Evolutionary conservation across 2,113 vertebrate genomes (phyloP).

Genomic region (Microtus richardsoni): DNA sequence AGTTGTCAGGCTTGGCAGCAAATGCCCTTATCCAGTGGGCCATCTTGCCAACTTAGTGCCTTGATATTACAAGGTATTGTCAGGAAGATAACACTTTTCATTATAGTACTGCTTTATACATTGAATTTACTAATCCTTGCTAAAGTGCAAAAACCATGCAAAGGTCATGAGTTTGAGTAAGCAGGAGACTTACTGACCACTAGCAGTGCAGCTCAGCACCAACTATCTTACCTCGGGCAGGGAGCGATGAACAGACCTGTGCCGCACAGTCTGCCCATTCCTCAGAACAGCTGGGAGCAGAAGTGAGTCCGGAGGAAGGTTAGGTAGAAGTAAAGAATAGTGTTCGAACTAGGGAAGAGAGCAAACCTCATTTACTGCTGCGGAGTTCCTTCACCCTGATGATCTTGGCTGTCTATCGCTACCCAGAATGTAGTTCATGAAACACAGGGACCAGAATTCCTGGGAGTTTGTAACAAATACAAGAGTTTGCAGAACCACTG

Average conservation of each 20-base stretch:
- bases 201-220: background rate
- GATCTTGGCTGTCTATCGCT: too few species aligned
- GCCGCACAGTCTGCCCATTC: background rate
- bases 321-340: too few species aligned
- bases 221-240: background rate
- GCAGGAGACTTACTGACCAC: background rate
- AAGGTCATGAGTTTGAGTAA: background rate
- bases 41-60: background rate
- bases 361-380: too few species aligned
- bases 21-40: background rate
- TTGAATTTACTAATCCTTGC: background rate
- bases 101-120: background rate
- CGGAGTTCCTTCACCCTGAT: too few species aligned
- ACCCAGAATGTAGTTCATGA: too few species aligned
- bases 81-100: background rate
- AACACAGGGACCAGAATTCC: too few species aligned
- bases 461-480: too few species aligned
- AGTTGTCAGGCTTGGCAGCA: background rate
- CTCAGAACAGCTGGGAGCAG: background rate
- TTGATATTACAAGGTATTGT: background rate
- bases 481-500: too few species aligned
- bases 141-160: background rate
- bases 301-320: background rate
- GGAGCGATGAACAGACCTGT: background rate
- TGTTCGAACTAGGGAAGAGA: too few species aligned